A percentile compares a stretch with the other conserved stretches of the same genome.
These are phyloP conservation scores for Oeneis ivallda DNA, from an alignment of 2,888 invertebrate genomes.

Conservation along the genomic window DNA sequence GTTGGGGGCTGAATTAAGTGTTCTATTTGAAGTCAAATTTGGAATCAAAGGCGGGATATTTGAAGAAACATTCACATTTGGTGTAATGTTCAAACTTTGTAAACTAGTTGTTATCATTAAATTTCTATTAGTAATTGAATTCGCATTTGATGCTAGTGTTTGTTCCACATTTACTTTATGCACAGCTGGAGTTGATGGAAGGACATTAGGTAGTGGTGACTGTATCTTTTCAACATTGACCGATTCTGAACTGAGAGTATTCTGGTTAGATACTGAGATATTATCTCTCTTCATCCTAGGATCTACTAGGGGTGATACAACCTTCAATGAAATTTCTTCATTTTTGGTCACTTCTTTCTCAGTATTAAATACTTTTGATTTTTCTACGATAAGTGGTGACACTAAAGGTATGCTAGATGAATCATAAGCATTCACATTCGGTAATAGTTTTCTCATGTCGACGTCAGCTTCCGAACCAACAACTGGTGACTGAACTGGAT, in stretches of 20 bases:
- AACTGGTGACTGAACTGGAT: conserved; percentile 56
- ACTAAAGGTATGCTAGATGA: neutral
- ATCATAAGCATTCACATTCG: conserved; percentile 41
- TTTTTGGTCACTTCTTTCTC: conserved; percentile 26
- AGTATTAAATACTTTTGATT: conserved; percentile 6
- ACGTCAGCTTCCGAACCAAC: conserved; percentile 53
- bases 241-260: conserved; percentile 46
- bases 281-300: conserved; percentile 60
- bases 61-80: conserved; percentile 26
- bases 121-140: conserved; percentile 19
- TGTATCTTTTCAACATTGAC: conserved; percentile 47
- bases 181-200: conserved; percentile 6
- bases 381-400: conserved; percentile 10
- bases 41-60: conserved; percentile 31
- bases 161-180: conserved; percentile 19
- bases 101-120: conserved; percentile 8
- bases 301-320: conserved; percentile 43
- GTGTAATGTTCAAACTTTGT: conserved; percentile 29
- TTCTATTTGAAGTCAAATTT: conserved; percentile 41
- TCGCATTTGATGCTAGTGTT: conserved; percentile 20
- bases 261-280: conserved; percentile 39
- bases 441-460: conserved; percentile 63
- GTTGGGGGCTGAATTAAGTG: conserved; percentile 40
- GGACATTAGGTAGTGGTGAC: conserved; percentile 37
- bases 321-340: conserved; percentile 28